phyloP scores from a whole-genome alignment of 2,113 vertebrate genomes.

The Petaurus breviceps region DNA sequence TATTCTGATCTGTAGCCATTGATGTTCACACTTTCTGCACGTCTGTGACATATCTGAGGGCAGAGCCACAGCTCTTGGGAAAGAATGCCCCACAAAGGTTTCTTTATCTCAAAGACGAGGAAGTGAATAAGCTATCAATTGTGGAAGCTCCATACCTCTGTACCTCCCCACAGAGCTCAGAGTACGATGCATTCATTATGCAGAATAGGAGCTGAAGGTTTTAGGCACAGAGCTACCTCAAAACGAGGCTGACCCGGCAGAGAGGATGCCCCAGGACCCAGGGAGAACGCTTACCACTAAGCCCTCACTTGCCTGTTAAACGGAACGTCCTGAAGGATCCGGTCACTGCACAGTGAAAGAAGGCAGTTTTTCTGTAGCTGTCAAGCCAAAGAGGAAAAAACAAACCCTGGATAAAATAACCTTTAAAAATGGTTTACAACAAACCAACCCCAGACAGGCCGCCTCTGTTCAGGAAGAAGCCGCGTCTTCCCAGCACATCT shows the following conservation, averaged over 20 bases:
- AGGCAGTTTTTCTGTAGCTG: constrained; percentile 99
- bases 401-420: constrained; percentile 47
- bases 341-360: constrained; percentile 98
- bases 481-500: background rate
- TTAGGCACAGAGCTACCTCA: background rate
- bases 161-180: background rate
- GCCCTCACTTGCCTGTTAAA: constrained; percentile 94
- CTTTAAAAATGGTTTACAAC: background rate
- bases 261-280: constrained; percentile 22
- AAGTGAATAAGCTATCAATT: background rate
- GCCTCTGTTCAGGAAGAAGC: background rate
- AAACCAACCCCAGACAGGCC: background rate
- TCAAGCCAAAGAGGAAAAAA: constrained; percentile 51
- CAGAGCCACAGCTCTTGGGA: background rate
- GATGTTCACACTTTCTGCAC: background rate
- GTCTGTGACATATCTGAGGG: background rate
- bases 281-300: constrained; percentile 34
- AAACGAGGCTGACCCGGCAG: background rate
- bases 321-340: constrained; percentile 98
- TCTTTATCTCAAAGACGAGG: background rate
- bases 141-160: background rate
- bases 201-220: background rate
- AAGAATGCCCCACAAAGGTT: background rate
- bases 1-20: background rate
- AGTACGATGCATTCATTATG: background rate